Conservation (phyloP, 2,888 invertebrate species). For the Scaeva pyrastri region DNA sequence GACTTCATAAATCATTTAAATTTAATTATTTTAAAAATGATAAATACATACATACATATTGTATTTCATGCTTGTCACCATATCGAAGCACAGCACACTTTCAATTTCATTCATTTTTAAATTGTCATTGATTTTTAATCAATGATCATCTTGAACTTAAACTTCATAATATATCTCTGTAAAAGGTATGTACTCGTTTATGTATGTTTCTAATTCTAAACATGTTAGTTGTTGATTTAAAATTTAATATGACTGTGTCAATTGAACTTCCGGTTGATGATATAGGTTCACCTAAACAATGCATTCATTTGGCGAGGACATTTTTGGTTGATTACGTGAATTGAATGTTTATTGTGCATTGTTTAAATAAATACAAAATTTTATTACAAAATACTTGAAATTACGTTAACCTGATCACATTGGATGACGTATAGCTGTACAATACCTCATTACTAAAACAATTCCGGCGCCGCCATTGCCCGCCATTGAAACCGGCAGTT, state of each 20-base stretch:
- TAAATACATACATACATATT: not conserved
- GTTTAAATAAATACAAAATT: not conserved
- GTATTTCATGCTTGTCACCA: too few species aligned
- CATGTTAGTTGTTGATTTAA: too few species aligned
- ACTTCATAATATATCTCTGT: not conserved
- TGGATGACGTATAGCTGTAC: slow-evolving; percentile 4
- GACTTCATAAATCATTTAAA: not conserved
- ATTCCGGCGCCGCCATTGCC: not conserved
- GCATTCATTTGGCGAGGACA: slow-evolving; percentile 7
- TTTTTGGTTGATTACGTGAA: slow-evolving; percentile 15
- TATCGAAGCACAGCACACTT: slow-evolving; percentile 1
- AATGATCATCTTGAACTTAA: not conserved
- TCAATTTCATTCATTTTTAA: not conserved
- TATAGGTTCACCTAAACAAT: not conserved
- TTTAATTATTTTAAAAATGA: too few species aligned
- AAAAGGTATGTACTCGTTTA: too few species aligned
- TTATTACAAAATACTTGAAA: not conserved
- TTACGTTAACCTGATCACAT: not conserved
- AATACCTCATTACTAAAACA: not conserved
- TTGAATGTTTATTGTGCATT: slow-evolving; percentile 11
- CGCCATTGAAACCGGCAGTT: not conserved
- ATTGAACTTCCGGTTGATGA: not conserved
- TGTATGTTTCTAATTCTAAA: too few species aligned
- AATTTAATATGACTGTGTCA: not conserved
- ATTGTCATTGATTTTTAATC: not conserved